Evolutionary conservation across 2,888 invertebrate species (phyloP).

Genomic region (Arctia plantaginis): DNA sequence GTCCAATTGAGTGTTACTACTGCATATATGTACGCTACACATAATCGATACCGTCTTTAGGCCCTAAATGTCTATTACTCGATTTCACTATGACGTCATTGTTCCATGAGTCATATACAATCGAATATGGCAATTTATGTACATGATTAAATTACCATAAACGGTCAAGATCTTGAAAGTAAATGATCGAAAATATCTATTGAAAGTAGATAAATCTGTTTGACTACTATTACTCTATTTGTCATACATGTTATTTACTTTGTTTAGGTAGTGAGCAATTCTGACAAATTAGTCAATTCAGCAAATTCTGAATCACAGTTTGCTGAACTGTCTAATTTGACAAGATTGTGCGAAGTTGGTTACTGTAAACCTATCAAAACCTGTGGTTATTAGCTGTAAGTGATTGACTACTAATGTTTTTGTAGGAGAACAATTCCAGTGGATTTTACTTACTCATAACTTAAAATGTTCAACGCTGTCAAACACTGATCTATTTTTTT

Average conservation of each 20-base stretch:
- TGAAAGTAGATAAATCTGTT: not conserved
- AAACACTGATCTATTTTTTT: not conserved
- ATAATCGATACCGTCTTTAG: not conserved
- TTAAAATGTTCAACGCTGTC: not conserved
- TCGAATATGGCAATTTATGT: constrained; percentile 1
- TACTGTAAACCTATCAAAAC: not conserved
- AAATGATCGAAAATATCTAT: not conserved
- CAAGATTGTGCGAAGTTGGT: constrained; percentile 11
- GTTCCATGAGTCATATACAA: not conserved
- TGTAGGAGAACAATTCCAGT: not conserved
- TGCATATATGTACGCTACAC: not conserved
- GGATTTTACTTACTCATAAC: not conserved
- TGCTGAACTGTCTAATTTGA: constrained; percentile 14
- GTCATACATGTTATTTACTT: not conserved
- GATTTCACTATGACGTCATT: not conserved
- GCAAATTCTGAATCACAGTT: constrained; percentile 15
- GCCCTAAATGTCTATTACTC: not conserved
- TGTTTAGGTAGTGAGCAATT: not conserved
- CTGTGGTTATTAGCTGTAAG: constrained; percentile 7
- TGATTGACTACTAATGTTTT: not conserved
- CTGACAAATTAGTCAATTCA: not conserved
- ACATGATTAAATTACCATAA: not conserved
- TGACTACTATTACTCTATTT: not conserved
- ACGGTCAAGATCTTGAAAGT: constrained; percentile 4
- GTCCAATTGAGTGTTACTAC: not conserved